A percentile compares a stretch with the other conserved stretches of the same genome.
phyloP scores from a whole-genome alignment of 1,140 invertebrate species.

The Wiebesia pumilae region DNA sequence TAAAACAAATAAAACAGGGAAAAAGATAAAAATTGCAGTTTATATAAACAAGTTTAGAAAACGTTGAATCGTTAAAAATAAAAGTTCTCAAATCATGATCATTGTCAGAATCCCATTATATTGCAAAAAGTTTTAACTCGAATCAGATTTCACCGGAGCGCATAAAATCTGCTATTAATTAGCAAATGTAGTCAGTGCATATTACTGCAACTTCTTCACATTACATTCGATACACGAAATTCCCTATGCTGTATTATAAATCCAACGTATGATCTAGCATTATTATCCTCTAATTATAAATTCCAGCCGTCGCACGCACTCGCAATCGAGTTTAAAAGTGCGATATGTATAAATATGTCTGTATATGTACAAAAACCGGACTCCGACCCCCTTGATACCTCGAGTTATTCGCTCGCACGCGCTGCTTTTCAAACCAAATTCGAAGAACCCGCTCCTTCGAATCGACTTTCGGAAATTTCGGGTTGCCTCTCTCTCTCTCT shows the following conservation, averaged over 20 bases:
- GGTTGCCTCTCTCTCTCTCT: not conserved
- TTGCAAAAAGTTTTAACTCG: conserved; percentile 38
- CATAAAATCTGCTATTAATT: conserved; percentile 25
- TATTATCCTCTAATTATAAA: conserved; percentile 54
- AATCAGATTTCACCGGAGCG: conserved; percentile 40
- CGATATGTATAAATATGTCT: conserved; percentile 3
- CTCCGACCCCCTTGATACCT: conserved; percentile 56
- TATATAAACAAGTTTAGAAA: conserved; percentile 44
- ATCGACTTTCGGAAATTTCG: conserved; percentile 64
- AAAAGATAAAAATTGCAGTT: conserved; percentile 19
- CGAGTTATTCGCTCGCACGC: conserved; percentile 41
- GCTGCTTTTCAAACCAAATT: conserved; percentile 59
- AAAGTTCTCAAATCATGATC: conserved; percentile 23
- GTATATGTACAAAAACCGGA: conserved; percentile 1
- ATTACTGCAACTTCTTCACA: conserved; percentile 36
- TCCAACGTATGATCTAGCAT: conserved; percentile 39
- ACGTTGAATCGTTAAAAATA: conserved; percentile 43
- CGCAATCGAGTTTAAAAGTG: conserved; percentile 43
- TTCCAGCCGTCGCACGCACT: conserved; percentile 41
- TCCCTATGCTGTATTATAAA: conserved; percentile 23
- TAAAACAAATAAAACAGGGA: not conserved
- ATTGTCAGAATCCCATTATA: conserved; percentile 39
- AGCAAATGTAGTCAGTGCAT: conserved; percentile 23
- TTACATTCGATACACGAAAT: conserved; percentile 14
- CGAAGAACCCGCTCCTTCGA: conserved; percentile 57